A percentile compares a stretch with the other conserved stretches of the same genome.
Conservation (phyloP, 2,113 vertebrate genomes). For the Pterocles gutturalis region DNA sequence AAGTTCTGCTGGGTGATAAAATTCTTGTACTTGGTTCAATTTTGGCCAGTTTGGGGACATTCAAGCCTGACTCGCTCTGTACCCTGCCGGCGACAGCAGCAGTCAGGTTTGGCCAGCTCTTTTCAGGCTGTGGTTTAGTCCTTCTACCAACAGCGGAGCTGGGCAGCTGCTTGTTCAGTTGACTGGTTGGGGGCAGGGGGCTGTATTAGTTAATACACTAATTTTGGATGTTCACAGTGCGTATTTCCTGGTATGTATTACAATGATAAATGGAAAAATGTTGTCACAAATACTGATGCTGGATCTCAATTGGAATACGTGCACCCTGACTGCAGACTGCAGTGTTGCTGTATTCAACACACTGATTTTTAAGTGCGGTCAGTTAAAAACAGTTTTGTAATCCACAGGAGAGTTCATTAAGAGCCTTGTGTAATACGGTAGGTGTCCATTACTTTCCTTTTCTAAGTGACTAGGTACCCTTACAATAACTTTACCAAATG, state of each 20-base stretch:
- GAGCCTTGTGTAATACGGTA: neutral
- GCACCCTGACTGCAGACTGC: neutral
- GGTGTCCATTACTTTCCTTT: neutral
- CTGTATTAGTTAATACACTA: neutral
- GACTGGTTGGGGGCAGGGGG: rapidly evolving
- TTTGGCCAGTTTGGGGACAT: neutral
- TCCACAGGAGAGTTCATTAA: neutral
- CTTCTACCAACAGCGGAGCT: neutral
- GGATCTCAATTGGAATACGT: neutral
- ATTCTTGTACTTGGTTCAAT: neutral
- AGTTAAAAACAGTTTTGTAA: neutral
- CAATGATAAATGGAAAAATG: neutral
- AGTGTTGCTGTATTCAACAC: neutral
- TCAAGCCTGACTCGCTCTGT: neutral
- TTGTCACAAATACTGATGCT: neutral
- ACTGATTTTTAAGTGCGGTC: neutral
- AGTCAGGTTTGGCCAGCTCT: neutral
- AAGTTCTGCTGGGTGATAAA: neutral
- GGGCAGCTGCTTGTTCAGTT: neutral
- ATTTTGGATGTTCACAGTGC: neutral
- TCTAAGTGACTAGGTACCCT: neutral
- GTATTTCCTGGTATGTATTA: rapidly evolving
- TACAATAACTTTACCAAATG: neutral
- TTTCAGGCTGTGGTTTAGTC: neutral
- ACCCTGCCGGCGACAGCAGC: neutral